phyloP scores from a whole-genome alignment of 2,888 invertebrate genomes.

The Capitulum mitella region DNA sequence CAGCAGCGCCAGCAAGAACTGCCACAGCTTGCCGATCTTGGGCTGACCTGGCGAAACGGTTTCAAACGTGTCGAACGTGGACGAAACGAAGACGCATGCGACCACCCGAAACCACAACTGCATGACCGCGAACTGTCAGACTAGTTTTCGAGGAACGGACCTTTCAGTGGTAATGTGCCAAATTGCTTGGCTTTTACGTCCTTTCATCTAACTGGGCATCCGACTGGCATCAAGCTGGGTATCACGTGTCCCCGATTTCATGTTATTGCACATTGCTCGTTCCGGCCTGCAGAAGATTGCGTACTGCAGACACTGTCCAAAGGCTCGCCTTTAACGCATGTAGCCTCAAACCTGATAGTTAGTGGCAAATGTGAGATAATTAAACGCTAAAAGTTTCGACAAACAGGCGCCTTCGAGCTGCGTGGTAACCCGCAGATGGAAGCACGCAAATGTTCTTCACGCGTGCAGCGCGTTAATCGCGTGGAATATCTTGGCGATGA shows the following conservation, averaged over 20 bases:
- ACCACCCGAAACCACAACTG: too few species aligned
- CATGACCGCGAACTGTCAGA: too few species aligned
- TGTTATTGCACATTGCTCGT: neutral
- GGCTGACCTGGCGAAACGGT: neutral
- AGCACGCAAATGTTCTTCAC: neutral
- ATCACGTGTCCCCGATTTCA: neutral
- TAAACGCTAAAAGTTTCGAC: neutral
- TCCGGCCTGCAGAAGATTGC: neutral
- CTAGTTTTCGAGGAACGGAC: too few species aligned
- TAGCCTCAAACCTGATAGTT: neutral
- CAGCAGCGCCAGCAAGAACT: neutral
- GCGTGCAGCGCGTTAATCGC: neutral
- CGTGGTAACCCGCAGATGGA: neutral
- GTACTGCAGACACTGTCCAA: neutral
- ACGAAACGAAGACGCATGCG: too few species aligned
- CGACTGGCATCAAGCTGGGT: neutral
- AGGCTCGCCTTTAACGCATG: neutral
- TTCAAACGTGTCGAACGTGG: neutral
- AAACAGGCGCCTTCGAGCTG: neutral
- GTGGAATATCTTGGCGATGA: too few species aligned
- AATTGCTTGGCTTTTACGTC: neutral
- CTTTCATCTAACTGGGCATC: neutral
- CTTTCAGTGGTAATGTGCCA: neutral
- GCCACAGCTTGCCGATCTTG: conserved; percentile 25
- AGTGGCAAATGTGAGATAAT: neutral